Evolutionary conservation across 2,888 invertebrate species (phyloP).

Genomic region (Cataglyphis cursor): DNA sequence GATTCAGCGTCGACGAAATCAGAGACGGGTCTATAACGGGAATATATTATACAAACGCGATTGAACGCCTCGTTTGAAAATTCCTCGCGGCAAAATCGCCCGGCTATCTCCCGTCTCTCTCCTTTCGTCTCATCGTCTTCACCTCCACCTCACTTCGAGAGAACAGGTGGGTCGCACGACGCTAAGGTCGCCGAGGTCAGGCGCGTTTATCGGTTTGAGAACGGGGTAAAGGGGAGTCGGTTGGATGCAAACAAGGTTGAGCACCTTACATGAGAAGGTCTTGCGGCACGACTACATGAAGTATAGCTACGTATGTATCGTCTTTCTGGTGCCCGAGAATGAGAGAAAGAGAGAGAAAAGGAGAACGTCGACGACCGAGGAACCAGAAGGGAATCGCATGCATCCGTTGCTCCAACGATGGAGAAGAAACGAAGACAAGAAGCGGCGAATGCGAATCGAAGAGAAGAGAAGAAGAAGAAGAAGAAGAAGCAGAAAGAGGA

Average conservation of each 20-base stretch:
- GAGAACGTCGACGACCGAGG: conserved; percentile 41
- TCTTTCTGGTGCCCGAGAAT: conserved; percentile 62
- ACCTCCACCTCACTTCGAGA: conserved; percentile 49
- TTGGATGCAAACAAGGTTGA: conserved; percentile 83
- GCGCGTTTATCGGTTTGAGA: conserved; percentile 66
- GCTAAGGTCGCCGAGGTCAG: conserved; percentile 61
- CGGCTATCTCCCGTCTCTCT: conserved; percentile 12
- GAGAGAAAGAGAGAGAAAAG: conserved; percentile 41
- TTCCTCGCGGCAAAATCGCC: conserved; percentile 43
- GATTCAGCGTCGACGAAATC: conserved; percentile 47
- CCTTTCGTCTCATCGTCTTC: conserved; percentile 11
- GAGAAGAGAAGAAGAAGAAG: conserved; percentile 33
- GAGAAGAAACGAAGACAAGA: conserved; percentile 54
- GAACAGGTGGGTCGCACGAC: conserved; percentile 73
- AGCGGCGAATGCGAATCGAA: conserved; percentile 37
- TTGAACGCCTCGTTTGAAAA: conserved; percentile 33
- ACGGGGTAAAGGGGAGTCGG: conserved; percentile 59
- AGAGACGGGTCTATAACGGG: conserved; percentile 37
- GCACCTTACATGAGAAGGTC: conserved; percentile 78
- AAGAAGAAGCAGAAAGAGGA: conserved; percentile 3
- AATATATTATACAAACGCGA: not conserved
- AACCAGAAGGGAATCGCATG: conserved; percentile 62
- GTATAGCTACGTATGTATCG: conserved; percentile 70
- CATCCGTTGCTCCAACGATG: conserved; percentile 60
- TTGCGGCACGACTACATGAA: conserved; percentile 76